Evolutionary conservation across 1,140 invertebrate species (phyloP), one percentile per base, ranked within the genome.

Genomic region (Camponotus vicinus): DNA sequence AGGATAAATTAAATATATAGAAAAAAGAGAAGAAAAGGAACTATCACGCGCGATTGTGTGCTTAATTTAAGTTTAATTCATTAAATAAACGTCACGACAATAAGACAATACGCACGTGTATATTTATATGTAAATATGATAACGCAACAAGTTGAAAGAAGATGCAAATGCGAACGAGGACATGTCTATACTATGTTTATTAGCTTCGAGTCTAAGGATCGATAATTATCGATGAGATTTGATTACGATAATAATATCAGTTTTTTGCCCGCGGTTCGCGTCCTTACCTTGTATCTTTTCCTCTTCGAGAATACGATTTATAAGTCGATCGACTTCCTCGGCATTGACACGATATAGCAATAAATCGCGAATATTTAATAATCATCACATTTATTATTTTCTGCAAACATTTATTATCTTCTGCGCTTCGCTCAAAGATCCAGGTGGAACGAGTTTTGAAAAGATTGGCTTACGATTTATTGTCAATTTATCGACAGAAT

Each of bases 391-490:
- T 80, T 57, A 67, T 78, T 66, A 69, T 67, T 15, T 52, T 52
- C 4, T 3, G 32, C 21, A 27, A 27, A 67, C 79, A 75, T 80
- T 80, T 57, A 67, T 78, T 66, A 69, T 67, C 21, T 52, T 52
- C 4, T 1, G 32, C 21, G 4, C 18, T 40, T 70, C 69, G 37
- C n/a, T 61, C 40, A 61, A 71, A 61, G 40, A 75, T 40, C 21
- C 40, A 75, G 40, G n/a, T 75, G 69, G 45, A 75, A 83, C 86
- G 69, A 70, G 9, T 84, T 91, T 92, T 93, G 89, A 95, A 95
- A 95, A 95, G 92, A 95, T 93, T 88, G 93, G 92, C 93, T 93
- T 93, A 92, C 90, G 92, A 93, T 95, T 95, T 95, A 95, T 95
- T 95, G 92, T 95, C 93, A 94, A 93, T 94, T 52, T 93, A 89